phyloP scores from a whole-genome alignment of 2,113 vertebrate species.

The Danionella cerebrum region DNA sequence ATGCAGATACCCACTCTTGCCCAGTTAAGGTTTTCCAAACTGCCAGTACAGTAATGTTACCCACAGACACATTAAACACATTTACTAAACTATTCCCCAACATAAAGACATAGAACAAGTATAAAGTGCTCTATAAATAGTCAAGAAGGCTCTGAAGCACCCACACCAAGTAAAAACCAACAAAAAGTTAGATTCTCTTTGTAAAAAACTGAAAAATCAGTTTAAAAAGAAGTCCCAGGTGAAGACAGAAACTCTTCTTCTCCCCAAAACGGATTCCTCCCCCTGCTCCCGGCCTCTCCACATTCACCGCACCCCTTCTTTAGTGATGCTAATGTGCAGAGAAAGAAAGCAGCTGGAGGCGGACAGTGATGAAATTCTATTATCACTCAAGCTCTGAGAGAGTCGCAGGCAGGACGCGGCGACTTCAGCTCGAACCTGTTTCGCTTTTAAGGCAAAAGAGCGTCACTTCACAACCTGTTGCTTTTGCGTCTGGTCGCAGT shows the following conservation, averaged over 20 bases:
- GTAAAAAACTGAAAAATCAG: not conserved
- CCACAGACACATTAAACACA: too few relatives aligned
- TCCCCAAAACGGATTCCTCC: slow-evolving; percentile 8
- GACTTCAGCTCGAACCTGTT: slow-evolving; percentile 13
- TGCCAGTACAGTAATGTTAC: too few relatives aligned
- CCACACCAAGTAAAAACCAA: too few relatives aligned
- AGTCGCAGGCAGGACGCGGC: slow-evolving; percentile 18
- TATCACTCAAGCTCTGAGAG: slow-evolving; percentile 23
- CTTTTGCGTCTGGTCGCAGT: not conserved
- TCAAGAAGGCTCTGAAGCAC: too few relatives aligned
- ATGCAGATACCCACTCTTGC: too few relatives aligned
- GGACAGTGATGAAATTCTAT: slow-evolving; percentile 32
- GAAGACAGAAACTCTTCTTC: slow-evolving; percentile 20
- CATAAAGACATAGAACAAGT: too few relatives aligned
- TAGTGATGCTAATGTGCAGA: slow-evolving; percentile 46
- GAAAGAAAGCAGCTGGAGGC: slow-evolving; percentile 29
- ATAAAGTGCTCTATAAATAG: too few relatives aligned
- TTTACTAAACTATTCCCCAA: too few relatives aligned
- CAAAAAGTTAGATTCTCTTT: too few relatives aligned
- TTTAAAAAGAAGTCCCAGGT: slow-evolving; percentile 24
- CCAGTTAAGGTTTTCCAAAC: too few relatives aligned
- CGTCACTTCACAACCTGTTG: not conserved
- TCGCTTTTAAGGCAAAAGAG: not conserved
- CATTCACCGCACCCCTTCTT: slow-evolving; percentile 41
- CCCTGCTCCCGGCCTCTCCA: slow-evolving; percentile 12